Evolutionary conservation across 2,797 vertebrate genomes (phyloP).

Genomic region (Uromys caudimaculatus): DNA sequence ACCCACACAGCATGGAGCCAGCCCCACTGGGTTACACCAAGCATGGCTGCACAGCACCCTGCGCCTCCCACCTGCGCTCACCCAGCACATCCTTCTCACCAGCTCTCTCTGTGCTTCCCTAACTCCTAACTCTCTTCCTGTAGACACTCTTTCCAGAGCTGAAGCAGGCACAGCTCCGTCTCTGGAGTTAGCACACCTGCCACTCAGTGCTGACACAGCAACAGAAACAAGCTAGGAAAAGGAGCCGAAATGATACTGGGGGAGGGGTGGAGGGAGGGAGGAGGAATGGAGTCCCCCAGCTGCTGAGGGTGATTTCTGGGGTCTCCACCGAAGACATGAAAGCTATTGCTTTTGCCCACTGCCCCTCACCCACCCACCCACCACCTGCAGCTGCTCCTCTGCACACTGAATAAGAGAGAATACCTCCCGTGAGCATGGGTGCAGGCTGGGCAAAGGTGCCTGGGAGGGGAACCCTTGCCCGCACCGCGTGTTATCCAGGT

Average conservation of each 20-base stretch:
- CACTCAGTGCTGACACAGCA: conserved; percentile 94
- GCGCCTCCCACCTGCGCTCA: conserved; percentile 15
- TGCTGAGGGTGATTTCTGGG: conserved; percentile 66
- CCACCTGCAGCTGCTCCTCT: conserved; percentile 86
- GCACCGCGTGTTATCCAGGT: background rate
- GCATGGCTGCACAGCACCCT: fast-evolving
- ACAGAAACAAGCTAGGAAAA: conserved; percentile 77
- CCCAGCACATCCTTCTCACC: background rate
- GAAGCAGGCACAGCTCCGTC: conserved; percentile 91
- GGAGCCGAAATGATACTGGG: background rate
- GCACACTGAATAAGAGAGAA: conserved; percentile 50
- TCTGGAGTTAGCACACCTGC: conserved; percentile 96
- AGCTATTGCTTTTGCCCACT: conserved; percentile 54
- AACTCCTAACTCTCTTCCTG: conserved; percentile 82
- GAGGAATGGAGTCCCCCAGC: background rate
- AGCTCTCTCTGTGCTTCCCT: conserved; percentile 56
- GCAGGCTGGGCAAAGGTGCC: too few species aligned
- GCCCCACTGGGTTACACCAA: background rate
- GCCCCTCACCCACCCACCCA: conserved; percentile 59
- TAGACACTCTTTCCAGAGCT: conserved; percentile 89
- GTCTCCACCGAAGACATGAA: conserved; percentile 91
- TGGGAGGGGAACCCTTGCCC: background rate
- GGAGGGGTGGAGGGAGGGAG: background rate
- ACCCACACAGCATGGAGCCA: background rate
- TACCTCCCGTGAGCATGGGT: fast-evolving